Evolutionary conservation across 2,888 invertebrate genomes (phyloP).

Genomic region (Agrochola litura): DNA sequence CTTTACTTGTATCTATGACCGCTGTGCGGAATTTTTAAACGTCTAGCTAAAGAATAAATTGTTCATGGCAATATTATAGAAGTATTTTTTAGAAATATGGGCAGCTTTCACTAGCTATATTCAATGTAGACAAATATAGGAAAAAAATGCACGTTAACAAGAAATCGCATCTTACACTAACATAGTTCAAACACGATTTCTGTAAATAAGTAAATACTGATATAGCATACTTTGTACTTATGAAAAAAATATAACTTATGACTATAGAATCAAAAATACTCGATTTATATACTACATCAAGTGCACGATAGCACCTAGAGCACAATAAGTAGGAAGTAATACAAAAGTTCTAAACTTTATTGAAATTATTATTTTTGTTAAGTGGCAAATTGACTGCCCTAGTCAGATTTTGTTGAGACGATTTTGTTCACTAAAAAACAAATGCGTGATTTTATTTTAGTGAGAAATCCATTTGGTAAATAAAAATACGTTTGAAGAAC

Average conservation of each 20-base stretch:
- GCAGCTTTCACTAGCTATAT: constrained; percentile 54
- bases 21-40: background rate
- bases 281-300: constrained; percentile 53
- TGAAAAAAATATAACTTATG: constrained; percentile 59
- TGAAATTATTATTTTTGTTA: constrained; percentile 64
- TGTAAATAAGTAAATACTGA: constrained; percentile 66
- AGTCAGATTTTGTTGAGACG: constrained; percentile 81
- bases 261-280: constrained; percentile 49
- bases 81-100: constrained; percentile 35
- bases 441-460: constrained; percentile 85
- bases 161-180: constrained; percentile 43
- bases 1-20: constrained; percentile 15
- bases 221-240: constrained; percentile 68
- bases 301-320: constrained; percentile 69
- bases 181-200: constrained; percentile 52
- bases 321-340: constrained; percentile 63
- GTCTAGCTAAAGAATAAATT: background rate
- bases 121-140: constrained; percentile 41
- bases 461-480: constrained; percentile 81
- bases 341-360: constrained; percentile 57
- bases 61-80: constrained; percentile 24
- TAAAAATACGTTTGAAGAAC: constrained; percentile 80
- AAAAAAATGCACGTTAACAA: constrained; percentile 41
- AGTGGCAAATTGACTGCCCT: constrained; percentile 77
- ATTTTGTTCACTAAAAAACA: constrained; percentile 72